phyloP scores from a whole-genome alignment of 2,797 vertebrate genomes.

The Emydoidea blandingii region DNA sequence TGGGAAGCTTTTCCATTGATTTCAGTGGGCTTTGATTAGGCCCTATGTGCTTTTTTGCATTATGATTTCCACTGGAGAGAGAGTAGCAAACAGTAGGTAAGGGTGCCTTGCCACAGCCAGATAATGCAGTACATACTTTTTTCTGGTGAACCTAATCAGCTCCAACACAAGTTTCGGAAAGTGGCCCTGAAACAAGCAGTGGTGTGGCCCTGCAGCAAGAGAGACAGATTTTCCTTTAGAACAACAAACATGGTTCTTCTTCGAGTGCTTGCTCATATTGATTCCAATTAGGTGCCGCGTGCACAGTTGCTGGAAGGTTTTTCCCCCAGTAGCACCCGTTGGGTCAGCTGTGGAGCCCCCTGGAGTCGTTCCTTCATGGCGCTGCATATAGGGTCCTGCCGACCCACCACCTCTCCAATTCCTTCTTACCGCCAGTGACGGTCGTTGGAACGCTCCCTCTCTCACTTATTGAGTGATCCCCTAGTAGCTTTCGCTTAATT shows the following conservation, averaged over 20 bases:
- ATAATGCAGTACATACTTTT: background rate
- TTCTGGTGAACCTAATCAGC: background rate
- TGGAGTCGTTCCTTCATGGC: too few species aligned
- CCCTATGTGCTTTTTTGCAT: background rate
- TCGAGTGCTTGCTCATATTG: too few species aligned
- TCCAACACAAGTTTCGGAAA: background rate
- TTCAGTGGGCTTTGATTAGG: background rate
- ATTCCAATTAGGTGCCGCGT: too few species aligned
- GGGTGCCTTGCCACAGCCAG: background rate
- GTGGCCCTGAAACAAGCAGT: background rate
- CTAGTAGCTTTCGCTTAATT: too few species aligned
- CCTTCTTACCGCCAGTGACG: too few species aligned
- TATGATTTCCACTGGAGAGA: background rate
- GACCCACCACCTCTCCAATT: too few species aligned
- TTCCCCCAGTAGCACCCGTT: too few species aligned
- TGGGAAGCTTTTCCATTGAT: background rate
- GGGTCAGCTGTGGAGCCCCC: too few species aligned
- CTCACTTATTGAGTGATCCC: too few species aligned
- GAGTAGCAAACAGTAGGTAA: background rate
- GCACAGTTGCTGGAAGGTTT: too few species aligned
- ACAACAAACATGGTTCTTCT: background rate
- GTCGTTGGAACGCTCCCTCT: too few species aligned
- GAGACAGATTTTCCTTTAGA: background rate
- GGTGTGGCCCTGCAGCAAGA: background rate
- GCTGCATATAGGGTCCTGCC: too few species aligned